Conservation (phyloP, 1,140 invertebrate genomes). For the Euwallacea fornicatus region DNA sequence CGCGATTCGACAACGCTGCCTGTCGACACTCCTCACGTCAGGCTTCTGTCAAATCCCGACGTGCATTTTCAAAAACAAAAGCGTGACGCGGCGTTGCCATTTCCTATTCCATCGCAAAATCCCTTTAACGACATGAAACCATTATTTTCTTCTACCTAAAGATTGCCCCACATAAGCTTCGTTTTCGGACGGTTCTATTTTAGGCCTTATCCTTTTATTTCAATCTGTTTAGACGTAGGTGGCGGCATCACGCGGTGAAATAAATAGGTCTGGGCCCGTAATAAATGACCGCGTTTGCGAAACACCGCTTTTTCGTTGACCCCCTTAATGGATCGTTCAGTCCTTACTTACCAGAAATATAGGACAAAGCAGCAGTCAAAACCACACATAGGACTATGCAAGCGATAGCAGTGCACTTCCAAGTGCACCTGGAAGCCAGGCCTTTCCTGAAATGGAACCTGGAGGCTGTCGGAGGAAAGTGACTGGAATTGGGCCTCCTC, state of each 20-base stretch:
- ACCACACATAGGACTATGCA: conserved; percentile 81
- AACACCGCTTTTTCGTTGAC: conserved; percentile 18
- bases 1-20: no score
- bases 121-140: not conserved
- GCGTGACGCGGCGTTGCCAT: not conserved
- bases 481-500: conserved; percentile 62
- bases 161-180: conserved; percentile 12
- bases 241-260: conserved; percentile 25
- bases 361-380: conserved; percentile 78
- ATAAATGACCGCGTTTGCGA: conserved; percentile 24
- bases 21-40: no score
- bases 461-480: conserved; percentile 64
- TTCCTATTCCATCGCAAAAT: no score
- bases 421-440: conserved; percentile 81
- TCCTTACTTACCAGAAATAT: conserved; percentile 78
- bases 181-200: conserved; percentile 15
- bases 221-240: conserved; percentile 32
- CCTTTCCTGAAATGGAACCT: conserved; percentile 88
- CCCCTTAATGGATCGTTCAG: conserved; percentile 14
- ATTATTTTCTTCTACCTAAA: conserved; percentile 8
- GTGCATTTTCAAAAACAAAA: no score
- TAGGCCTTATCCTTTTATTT: conserved; percentile 18
- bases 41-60: no score
- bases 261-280: conserved; percentile 14
- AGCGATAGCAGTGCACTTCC: conserved; percentile 86